Conservation (phyloP, 2,113 vertebrate genomes). For the Sylvietta virens region DNA sequence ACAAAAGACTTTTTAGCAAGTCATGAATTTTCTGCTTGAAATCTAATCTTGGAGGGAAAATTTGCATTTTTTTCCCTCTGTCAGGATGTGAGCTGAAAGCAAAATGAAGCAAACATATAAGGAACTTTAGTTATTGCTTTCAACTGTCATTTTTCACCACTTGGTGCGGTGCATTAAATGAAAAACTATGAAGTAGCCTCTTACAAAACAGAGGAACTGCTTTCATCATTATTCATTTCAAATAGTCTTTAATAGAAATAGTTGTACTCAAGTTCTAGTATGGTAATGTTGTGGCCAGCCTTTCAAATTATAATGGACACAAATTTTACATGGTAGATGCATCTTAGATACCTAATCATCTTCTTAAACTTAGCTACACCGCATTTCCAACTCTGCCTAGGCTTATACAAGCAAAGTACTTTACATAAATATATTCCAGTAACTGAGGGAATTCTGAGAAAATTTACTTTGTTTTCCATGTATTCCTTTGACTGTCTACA, state of each 20-base stretch:
- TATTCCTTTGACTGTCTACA: neutral
- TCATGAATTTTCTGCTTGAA: neutral
- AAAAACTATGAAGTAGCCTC: neutral
- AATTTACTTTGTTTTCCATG: neutral
- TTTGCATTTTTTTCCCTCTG: neutral
- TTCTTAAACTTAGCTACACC: neutral
- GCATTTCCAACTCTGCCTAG: neutral
- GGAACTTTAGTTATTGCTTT: neutral
- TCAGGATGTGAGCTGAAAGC: neutral
- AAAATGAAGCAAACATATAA: neutral
- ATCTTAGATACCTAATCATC: neutral
- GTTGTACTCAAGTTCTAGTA: neutral
- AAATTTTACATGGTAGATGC: neutral
- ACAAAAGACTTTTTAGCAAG: neutral
- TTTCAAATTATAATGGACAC: neutral
- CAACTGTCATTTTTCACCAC: neutral
- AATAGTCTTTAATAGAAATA: neutral
- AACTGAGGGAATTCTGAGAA: neutral
- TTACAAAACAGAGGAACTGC: neutral
- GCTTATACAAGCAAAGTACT: neutral
- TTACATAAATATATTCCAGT: neutral
- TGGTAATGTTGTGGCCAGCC: neutral
- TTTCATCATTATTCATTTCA: neutral
- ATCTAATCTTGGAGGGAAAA: neutral
- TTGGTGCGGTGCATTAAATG: neutral